phyloP scores from a whole-genome alignment of 2,113 vertebrate species.

The Serinus canaria region DNA sequence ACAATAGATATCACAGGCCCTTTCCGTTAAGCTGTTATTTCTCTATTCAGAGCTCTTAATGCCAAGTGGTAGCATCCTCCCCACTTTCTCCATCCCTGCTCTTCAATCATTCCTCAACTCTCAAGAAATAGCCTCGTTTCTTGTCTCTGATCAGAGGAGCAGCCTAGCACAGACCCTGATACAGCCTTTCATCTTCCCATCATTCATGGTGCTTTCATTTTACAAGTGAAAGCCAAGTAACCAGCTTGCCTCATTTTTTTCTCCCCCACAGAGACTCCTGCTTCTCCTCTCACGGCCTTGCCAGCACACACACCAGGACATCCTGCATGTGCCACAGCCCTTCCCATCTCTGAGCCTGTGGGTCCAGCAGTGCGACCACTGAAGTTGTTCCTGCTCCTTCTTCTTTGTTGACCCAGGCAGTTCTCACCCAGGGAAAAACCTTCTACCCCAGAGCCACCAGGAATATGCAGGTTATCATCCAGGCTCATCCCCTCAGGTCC shows the following conservation, averaged over 20 bases:
- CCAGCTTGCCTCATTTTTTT: neutral
- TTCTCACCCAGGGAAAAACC: neutral
- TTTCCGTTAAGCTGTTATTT: constrained; percentile 22
- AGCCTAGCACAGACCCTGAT: neutral
- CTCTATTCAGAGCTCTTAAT: constrained; percentile 40
- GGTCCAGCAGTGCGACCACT: neutral
- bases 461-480: neutral
- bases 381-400: neutral
- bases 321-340: neutral
- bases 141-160: constrained; percentile 21
- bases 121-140: constrained; percentile 11
- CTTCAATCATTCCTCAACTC: neutral
- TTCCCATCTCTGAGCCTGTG: neutral
- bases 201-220: neutral
- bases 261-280: neutral
- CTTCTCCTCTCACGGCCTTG: neutral
- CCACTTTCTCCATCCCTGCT: neutral
- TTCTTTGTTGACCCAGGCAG: neutral
- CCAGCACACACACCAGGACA: neutral
- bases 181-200: constrained; percentile 25
- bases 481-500: accelerated
- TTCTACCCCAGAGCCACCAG: neutral
- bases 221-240: constrained; percentile 1
- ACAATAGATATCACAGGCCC: constrained; percentile 4
- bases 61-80: constrained; percentile 2